Base-by-base conservation (phyloP, 2,888 invertebrate species). In the Synanthedon andrenaeformis region DNA sequence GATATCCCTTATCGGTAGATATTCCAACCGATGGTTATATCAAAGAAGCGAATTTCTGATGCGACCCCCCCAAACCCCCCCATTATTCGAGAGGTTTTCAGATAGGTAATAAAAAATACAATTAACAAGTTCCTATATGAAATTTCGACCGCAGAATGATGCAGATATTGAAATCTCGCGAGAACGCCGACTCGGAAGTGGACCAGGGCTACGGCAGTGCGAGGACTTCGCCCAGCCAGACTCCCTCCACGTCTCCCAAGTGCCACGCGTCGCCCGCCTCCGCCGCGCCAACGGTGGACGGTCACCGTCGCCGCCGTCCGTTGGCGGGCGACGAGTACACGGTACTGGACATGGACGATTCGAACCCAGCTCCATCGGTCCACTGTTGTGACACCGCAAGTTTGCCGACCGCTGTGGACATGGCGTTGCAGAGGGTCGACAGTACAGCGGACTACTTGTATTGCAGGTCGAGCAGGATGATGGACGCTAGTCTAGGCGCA, bases 161-260 rank as follows among this genome's bases (percentile, higher is more conserved):
- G 86, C 79, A 80, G 57, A 80, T 79, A 14, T 59, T 84, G 41
- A 84, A 83, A 56, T 71, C 80, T 0, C 76, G 82, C 41, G 83
- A 82, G 42, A 63, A 63, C 1, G 61, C 59, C 0, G 82, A 82
- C 13, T 64, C 73, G 0, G 82, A 85, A 51, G 62, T 72, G 0
- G 86, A 85, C 54, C 84, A 84, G 57, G 85, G 86, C 0, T 85
- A 85, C 59, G 70, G 82, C 62, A 85, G 84, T 53, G 82, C 85
- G 0, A 63, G 74, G 19, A 84, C 80, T 0, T 78, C 86, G 0
- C 85, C 85, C 0, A 77, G 74, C 58, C 65, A 74, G 19, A 85
- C 85, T 0, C 85, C 84, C 0, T 65, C 67, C 41, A 67, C 82
- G 0, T 82, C 85, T 0, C 84, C 84, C 0, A 66, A 58, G n/a